Conservation (phyloP, 2,797 vertebrate species). For the Cyprinella venusta region DNA sequence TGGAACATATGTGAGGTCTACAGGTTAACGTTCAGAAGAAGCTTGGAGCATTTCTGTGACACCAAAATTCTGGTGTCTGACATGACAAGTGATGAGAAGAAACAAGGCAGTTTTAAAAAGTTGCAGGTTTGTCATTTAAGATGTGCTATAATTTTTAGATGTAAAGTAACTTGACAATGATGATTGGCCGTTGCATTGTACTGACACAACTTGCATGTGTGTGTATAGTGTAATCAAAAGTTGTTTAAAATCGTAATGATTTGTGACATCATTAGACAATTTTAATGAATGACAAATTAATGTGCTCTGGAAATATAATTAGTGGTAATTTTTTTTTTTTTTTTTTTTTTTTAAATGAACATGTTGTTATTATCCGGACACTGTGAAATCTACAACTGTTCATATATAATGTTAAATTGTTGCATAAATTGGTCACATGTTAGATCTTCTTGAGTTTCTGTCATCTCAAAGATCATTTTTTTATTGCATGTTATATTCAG, state of each 20-base stretch:
- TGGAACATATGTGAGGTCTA: neutral
- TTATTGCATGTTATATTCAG: neutral
- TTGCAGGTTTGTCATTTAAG: no score
- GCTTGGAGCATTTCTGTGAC: no score
- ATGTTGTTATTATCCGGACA: neutral
- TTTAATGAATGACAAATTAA: neutral
- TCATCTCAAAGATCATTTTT: neutral
- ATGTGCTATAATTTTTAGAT: neutral
- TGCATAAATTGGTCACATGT: neutral
- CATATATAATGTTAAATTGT: neutral
- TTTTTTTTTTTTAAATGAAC: no score
- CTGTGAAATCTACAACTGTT: neutral
- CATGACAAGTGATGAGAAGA: neutral
- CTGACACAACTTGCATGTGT: no score
- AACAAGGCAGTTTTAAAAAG: neutral
- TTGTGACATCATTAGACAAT: neutral
- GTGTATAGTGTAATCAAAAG: neutral
- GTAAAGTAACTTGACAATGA: neutral
- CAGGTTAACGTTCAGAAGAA: neutral
- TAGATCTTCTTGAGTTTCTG: neutral
- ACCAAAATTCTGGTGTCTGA: no score
- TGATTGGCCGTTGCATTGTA: no score
- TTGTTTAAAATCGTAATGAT: neutral
- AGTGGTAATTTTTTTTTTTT: neutral
- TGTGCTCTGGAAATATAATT: neutral